phyloP scores from a whole-genome alignment of 2,888 invertebrate genomes.

The Cantharis lateralis region DNA sequence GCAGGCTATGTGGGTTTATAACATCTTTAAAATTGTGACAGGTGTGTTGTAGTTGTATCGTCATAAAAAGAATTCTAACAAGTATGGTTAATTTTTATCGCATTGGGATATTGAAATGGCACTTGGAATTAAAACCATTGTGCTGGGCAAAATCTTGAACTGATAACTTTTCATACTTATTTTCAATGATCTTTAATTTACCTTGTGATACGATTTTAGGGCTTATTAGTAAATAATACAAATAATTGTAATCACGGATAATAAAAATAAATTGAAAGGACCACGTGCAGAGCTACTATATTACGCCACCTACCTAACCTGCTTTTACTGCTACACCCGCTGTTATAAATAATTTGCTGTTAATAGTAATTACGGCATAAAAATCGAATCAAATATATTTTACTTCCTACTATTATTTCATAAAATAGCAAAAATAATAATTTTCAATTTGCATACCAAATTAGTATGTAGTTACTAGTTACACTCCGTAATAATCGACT shows the following conservation, averaged over 20 bases:
- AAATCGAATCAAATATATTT: conserved; percentile 14
- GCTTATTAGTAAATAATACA: neutral
- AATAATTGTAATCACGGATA: neutral
- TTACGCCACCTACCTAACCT: conserved; percentile 28
- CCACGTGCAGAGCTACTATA: conserved; percentile 28
- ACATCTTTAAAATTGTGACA: neutral
- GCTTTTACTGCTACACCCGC: conserved; percentile 25
- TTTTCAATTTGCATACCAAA: neutral
- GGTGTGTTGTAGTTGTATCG: neutral
- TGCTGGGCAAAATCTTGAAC: neutral
- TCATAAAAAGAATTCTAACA: neutral
- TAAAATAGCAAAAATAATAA: neutral
- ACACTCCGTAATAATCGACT: too few relatives aligned
- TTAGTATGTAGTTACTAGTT: too few relatives aligned
- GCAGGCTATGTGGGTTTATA: neutral
- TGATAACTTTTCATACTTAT: neutral
- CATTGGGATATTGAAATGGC: neutral
- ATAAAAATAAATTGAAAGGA: conserved; percentile 21
- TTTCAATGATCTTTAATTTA: neutral
- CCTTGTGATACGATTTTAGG: neutral
- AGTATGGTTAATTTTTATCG: neutral
- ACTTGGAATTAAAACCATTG: neutral
- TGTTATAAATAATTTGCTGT: conserved; percentile 29
- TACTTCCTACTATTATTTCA: conserved; percentile 1
- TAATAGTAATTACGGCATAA: conserved; percentile 22